These are phyloP conservation scores for Callionymus lyra DNA, from an alignment of 2,113 vertebrate genomes.

Conservation along the genomic window DNA sequence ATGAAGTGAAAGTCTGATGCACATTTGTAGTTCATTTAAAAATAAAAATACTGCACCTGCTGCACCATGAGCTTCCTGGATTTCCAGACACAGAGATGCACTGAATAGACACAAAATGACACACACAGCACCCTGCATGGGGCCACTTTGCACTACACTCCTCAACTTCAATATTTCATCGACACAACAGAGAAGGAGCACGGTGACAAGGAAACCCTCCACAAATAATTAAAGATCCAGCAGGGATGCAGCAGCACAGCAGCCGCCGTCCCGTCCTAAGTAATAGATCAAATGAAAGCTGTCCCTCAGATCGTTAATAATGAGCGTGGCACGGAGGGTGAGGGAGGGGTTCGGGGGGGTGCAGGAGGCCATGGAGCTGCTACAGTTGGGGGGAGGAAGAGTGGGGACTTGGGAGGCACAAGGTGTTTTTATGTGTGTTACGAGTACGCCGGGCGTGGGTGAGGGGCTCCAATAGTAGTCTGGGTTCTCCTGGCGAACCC, in stretches of 20 bases:
- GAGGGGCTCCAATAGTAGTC: constrained; percentile 26
- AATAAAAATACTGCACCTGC: constrained; percentile 8
- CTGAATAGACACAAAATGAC: constrained; percentile 1
- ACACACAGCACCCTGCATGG: constrained; percentile 41
- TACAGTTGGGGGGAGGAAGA: constrained; percentile 39
- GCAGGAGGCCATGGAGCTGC: constrained; percentile 40
- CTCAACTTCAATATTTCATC: constrained; percentile 69
- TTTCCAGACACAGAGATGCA: constrained; percentile 4
- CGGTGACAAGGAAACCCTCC: constrained; percentile 56
- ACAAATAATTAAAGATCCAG: constrained; percentile 70
- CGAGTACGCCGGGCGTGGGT: constrained; percentile 10
- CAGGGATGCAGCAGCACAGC: constrained; percentile 58
- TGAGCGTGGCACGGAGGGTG: constrained; percentile 54
- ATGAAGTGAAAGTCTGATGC: constrained; percentile 15
- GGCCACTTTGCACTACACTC: constrained; percentile 59
- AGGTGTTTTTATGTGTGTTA: constrained; percentile 30
- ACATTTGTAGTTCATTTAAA: constrained; percentile 24
- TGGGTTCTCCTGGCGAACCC: constrained; percentile 42
- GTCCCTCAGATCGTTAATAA: constrained; percentile 72
- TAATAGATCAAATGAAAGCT: constrained; percentile 72
- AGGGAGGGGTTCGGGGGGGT: constrained; percentile 36
- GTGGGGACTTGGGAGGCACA: constrained; percentile 26
- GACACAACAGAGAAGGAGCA: constrained; percentile 59
- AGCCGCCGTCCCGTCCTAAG: constrained; percentile 58
- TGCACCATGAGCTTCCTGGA: constrained; percentile 3